Percentiles rank a stretch among this genome's conserved stretches.
Conservation (phyloP, 2,113 vertebrate genomes). For the Calypte anna region DNA sequence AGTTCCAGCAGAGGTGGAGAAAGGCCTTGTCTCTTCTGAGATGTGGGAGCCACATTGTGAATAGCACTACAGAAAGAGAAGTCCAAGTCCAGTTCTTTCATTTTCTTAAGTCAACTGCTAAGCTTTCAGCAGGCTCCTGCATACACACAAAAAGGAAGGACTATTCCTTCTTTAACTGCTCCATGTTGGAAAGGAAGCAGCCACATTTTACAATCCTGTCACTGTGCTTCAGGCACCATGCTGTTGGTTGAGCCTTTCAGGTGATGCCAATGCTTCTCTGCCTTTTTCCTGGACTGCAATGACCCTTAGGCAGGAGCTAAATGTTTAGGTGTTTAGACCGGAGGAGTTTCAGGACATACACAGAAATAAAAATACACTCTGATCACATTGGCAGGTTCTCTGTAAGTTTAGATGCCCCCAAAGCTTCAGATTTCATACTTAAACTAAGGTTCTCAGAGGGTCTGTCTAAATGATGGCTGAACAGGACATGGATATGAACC, state of each 20-base stretch:
- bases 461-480: not conserved
- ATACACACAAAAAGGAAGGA: not conserved
- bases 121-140: not conserved
- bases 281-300: accelerated
- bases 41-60: not conserved
- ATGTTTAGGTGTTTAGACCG: not conserved
- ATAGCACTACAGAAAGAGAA: not conserved
- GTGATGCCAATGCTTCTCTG: not conserved
- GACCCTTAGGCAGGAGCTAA: not conserved
- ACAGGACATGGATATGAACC: not conserved
- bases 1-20: not conserved
- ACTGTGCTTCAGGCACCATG: not conserved
- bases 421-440: not conserved
- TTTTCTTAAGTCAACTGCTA: not conserved
- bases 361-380: not conserved
- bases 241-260: not conserved
- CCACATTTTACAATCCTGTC: not conserved
- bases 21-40: not conserved
- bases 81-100: not conserved
- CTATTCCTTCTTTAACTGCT: not conserved
- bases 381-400: not conserved
- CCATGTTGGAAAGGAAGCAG: not conserved
- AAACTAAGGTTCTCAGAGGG: not conserved
- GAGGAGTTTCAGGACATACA: not conserved
- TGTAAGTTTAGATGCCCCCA: not conserved